Percentiles rank a stretch among this genome's conserved stretches.
Evolutionary conservation across 2,888 invertebrate genomes (phyloP).

Genomic region (Luperina nickerlii): DNA sequence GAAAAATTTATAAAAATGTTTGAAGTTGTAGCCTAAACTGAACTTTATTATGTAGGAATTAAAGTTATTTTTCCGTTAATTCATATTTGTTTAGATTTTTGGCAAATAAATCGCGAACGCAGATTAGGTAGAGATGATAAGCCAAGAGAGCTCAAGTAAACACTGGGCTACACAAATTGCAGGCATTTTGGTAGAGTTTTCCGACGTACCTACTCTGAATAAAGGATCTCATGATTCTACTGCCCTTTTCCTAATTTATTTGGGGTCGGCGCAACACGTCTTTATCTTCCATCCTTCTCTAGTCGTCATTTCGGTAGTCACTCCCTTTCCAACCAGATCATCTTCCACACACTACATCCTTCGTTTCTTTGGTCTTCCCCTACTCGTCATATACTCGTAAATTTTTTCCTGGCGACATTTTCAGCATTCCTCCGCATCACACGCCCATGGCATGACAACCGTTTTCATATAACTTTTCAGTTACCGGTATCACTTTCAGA

Average conservation of each 20-base stretch:
- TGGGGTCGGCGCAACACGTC: neutral
- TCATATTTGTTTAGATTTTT: no score
- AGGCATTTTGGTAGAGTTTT: neutral
- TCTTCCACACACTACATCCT: neutral
- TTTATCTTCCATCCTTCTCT: neutral
- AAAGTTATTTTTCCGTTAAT: no score
- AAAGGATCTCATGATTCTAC: neutral
- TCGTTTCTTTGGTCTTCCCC: neutral
- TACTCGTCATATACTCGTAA: neutral
- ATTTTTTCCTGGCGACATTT: neutral
- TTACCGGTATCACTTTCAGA: neutral
- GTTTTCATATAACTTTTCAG: neutral
- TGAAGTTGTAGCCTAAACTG: no score
- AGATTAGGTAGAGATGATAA: slow-evolving; percentile 2
- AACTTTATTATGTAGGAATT: no score
- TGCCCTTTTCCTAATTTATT: neutral
- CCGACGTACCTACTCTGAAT: neutral
- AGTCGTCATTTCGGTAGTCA: neutral
- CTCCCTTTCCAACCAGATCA: neutral
- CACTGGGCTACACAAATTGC: neutral
- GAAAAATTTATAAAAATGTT: no score
- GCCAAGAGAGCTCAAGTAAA: slow-evolving; percentile 5
- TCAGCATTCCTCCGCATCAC: neutral
- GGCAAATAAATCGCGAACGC: no score
- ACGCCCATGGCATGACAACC: neutral